Evolutionary conservation across 2,888 invertebrate genomes (phyloP).

Genomic region (Eupsilia transversa): DNA sequence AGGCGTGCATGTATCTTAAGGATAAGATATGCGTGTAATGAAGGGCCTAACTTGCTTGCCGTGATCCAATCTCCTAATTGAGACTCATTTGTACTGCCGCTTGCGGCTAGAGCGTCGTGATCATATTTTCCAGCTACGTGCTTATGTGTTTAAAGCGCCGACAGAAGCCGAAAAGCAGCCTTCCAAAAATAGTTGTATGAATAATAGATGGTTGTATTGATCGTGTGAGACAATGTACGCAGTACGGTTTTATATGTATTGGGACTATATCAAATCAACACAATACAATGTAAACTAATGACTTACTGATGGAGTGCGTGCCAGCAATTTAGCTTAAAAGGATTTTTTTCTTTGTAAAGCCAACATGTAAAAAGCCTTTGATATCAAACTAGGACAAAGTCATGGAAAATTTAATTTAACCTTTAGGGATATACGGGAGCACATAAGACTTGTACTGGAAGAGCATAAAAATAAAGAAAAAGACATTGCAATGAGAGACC

Average conservation of each 20-base stretch:
- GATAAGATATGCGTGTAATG: constrained; percentile 39
- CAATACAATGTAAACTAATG: constrained; percentile 37
- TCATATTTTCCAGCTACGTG: constrained; percentile 17
- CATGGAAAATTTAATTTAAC: constrained; percentile 34
- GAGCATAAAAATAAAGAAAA: constrained; percentile 2
- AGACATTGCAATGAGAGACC: background rate
- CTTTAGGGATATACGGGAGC: constrained; percentile 41
- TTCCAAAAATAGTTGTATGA: constrained; percentile 35
- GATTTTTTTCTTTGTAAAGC: constrained; percentile 18
- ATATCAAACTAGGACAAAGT: constrained; percentile 32
- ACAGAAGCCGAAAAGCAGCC: constrained; percentile 1
- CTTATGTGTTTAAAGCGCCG: constrained; percentile 11
- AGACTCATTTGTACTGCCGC: constrained; percentile 23
- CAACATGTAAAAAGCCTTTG: constrained; percentile 25
- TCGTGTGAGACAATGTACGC: constrained; percentile 38
- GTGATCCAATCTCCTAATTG: constrained; percentile 48
- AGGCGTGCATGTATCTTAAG: constrained; percentile 34
- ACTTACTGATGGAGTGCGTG: constrained; percentile 36
- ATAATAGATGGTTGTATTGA: constrained; percentile 55
- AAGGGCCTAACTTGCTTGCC: constrained; percentile 46
- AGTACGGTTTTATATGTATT: constrained; percentile 22
- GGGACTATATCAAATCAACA: constrained; percentile 24
- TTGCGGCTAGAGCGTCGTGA: constrained; percentile 7
- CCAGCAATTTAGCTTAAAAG: constrained; percentile 35
- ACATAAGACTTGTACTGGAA: constrained; percentile 8